Evolutionary conservation across 2,797 vertebrate genomes (phyloP), one percentile per base, ranked within the genome.

Genomic region (Rhinophrynus dorsalis): DNA sequence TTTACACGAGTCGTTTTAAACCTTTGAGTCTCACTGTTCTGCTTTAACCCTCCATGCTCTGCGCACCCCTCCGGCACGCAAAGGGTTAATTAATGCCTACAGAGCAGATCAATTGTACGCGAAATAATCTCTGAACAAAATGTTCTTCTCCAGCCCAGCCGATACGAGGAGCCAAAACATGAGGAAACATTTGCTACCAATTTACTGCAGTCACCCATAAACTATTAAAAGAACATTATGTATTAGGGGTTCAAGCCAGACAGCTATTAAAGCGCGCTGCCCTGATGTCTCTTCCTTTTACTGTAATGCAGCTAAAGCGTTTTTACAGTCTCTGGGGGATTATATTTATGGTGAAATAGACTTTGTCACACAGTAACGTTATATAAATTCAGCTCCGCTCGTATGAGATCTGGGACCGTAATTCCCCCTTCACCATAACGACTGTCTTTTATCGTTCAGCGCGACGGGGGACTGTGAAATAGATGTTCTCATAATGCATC

Each of bases 201-300:
- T 89, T 90, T 88, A 85, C 71, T 84, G 83, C 78, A 88, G 85
- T 88, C 83, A 88, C 85, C 88, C 85, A 85, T 90, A 88, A 89
- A 89, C 82, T 87, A 85, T 87, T 88, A 88, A 77, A 89, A 87
- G 87, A 89, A 89, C 86, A 90, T 89, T 86, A 88, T 89, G 88
- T 89, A 87, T 85, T 74, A 78, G 86, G 82, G n/a, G 86, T 85
- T 85, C 84, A 86, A 85, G 88, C 88, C 88, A 90, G 83, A 76
- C 86, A 83, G 81, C 83, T 86, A 89, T 89, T 88, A 87, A 85
- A 86, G 77, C 35, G 24, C 77, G 80, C 81, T 88, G 80, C 74
- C 76, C 78, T 79, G 74, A 75, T 84, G 63, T 83, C 81, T 85
- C 82, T 6, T 74, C 74, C 75, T 80, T 71, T 78, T 84, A 77